These are phyloP conservation scores for Andinoacara biseriatus DNA, from an alignment of 2,113 vertebrate species.

Conservation along the genomic window DNA sequence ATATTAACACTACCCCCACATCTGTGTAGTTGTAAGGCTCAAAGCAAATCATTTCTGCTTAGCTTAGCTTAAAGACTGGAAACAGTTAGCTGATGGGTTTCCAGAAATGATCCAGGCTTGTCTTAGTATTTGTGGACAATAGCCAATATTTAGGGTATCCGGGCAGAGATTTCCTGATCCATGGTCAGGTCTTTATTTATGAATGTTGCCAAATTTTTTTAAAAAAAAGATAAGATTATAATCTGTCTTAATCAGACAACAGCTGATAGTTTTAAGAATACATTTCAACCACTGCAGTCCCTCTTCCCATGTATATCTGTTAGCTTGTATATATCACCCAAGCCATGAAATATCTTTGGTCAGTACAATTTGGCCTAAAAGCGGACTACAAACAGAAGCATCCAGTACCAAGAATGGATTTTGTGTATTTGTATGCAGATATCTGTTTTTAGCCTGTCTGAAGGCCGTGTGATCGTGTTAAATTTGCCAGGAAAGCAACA, in stretches of 20 bases:
- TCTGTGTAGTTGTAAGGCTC: not conserved
- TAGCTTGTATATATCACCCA: not conserved
- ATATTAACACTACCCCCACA: not conserved
- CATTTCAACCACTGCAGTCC: not conserved
- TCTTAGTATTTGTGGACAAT: not conserved
- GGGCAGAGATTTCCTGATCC: not conserved
- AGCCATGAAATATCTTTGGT: not conserved
- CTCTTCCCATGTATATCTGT: not conserved
- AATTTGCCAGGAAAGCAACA: not conserved
- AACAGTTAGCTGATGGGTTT: not conserved
- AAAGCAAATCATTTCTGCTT: not conserved
- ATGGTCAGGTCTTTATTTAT: not conserved
- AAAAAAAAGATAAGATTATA: not conserved
- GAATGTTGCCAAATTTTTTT: not conserved
- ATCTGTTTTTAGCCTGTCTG: not conserved
- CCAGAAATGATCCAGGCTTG: not conserved
- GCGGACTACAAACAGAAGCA: not conserved
- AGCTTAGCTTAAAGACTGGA: not conserved
- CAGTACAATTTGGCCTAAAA: not conserved
- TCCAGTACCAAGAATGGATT: not conserved
- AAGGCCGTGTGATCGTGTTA: not conserved
- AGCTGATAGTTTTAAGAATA: not conserved
- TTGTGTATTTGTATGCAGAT: not conserved
- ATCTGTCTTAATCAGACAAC: not conserved
- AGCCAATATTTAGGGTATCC: not conserved